phyloP scores from a whole-genome alignment of 1,140 invertebrate species.

The Colletes latitarsis region DNA sequence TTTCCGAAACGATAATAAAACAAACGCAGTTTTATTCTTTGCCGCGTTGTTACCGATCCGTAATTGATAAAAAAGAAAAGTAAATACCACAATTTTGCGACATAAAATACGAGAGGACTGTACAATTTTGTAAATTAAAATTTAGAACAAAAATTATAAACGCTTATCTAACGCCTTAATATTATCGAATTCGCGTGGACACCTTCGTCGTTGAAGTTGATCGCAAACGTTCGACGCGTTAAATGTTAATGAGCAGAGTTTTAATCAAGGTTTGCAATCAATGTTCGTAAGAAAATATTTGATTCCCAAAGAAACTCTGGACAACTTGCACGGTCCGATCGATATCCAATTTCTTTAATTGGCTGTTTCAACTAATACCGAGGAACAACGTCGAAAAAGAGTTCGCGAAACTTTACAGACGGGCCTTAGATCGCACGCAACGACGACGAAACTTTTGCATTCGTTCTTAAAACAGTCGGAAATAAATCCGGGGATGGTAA shows the following conservation, averaged over 20 bases:
- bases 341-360: slow-evolving; percentile 6
- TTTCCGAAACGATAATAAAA: not conserved
- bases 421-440: slow-evolving; percentile 7
- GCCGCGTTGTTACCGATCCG: not conserved
- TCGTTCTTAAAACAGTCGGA: slow-evolving; percentile 3
- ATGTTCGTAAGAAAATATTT: not conserved
- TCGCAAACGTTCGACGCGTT: too few species aligned
- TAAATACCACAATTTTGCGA: not conserved
- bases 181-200: too few species aligned
- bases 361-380: not conserved
- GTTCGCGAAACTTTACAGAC: slow-evolving; percentile 4
- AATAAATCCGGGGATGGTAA: not conserved
- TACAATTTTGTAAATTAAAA: too few species aligned
- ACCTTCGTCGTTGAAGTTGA: not conserved
- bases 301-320: not conserved
- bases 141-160: too few species aligned
- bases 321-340: not conserved
- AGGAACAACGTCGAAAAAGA: not conserved
- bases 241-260: too few species aligned
- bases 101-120: not conserved
- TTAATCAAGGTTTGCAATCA: not conserved
- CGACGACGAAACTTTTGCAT: slow-evolving; percentile 10
- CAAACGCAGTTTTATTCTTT: not conserved
- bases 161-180: too few species aligned
- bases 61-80: not conserved